Base-by-base conservation (phyloP, 2,797 vertebrate species). In the Darevskia mixta region DNA sequence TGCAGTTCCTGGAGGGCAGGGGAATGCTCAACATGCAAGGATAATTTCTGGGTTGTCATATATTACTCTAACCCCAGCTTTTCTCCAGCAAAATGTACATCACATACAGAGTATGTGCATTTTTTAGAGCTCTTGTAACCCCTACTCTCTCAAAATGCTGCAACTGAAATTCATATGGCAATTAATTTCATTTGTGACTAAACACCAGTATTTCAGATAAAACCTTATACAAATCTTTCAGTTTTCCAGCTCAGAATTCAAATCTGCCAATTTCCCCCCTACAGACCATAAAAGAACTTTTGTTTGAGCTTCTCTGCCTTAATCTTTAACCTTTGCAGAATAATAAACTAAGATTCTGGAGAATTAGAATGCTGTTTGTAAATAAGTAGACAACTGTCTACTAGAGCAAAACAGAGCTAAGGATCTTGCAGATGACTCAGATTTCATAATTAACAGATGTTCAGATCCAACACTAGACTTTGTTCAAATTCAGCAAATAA, bases 271-370 rank as follows among this genome's bases (percentile, higher is more conserved):
- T 94, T 85, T 1, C 10, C 45, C 45, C 45, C 88, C 84, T 87
- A 86, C 75, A 82, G 79, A 83, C 67, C 84, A 95, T 89, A 93
- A 94, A 94, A 92, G 89, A 93, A 89, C 20, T 82, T 94, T 92
- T 95, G 90, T 96, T 76, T 90, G 80, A 82, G 88, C 64, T 82
- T 83, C 87, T 94, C 91, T 91, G 87, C 71, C 85, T 93, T 91
- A 92, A 93, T 91, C 93, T 95, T 95, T 95, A 94, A 93, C 83
- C 82, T 95, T 91, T 93, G 76, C 90, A 58, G 25, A 91, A 77
- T 15, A 92, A 89, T 93, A 87, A 76, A 92, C 58, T 87, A 85
- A 87, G 55, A 93, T 95, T 91, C 79, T 93, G 93, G 88, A 91
- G 93, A 79, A 58, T 7, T 32, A 41, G 38, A 66, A 80, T 55